Evolutionary conservation across 2,797 vertebrate species (phyloP), one percentile per base, ranked within the genome.

Genomic region (Podarcis siculus): DNA sequence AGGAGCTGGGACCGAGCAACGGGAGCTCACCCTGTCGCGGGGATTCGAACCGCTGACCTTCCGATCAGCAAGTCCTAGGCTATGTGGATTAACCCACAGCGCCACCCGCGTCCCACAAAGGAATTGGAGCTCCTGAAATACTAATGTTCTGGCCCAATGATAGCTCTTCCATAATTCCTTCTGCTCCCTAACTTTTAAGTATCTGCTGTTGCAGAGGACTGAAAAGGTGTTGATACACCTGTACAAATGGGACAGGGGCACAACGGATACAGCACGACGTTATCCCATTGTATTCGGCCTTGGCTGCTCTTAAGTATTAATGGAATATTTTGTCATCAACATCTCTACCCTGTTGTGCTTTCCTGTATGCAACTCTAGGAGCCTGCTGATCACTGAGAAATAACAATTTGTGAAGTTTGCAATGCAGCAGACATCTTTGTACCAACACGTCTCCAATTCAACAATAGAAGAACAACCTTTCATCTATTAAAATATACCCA

Each of bases 351-450:
- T 37, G 72, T 19, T 72, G n/a, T 45, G 35, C 23, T 85, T 25
- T 49, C 49, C 10, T 79, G 73, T 45, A 55, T 39, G 12, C 25
- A 61, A 78, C 79, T 7, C 1, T 82, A 21, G 83, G 79, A 30
- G 82, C 23, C 83, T 90, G 30, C 58, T 77, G 30, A 90, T 64
- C 79, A 64, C 45, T 3, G 25, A 55, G 30, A 58, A 80, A 84
- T 30, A 66, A 84, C 72, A 35, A 77, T 69, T 27, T 71, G 35
- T 32, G n/a, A 67, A 89, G 64, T 58, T 87, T 82, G 30, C 30
- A 58, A 75, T 7, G 2, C 25, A 42, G 35, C 13, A 25, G 55
- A 55, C 25, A 3, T 19, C 3, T 64, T 35, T 58, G 69, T 61
- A 73, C 35, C 37, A 27, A 37, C 10, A 32, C 15, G 21, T 61